Conservation (phyloP, 1,140 invertebrate genomes). For the Drosophila kikkawai region DNA sequence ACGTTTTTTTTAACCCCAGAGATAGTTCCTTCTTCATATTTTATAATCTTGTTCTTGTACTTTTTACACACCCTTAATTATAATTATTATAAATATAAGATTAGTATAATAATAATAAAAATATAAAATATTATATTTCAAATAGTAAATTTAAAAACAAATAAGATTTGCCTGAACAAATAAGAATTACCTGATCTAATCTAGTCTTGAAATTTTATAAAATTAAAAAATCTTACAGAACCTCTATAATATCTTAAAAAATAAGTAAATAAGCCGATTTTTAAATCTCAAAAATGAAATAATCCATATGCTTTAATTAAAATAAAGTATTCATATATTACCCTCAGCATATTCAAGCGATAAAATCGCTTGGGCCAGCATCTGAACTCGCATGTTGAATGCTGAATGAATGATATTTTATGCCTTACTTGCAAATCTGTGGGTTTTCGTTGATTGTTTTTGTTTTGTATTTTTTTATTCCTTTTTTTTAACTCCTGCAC, state of each 20-base stretch:
- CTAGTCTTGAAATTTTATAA: background rate
- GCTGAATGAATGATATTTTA: slow-evolving; percentile 82
- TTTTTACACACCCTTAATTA: too few species aligned
- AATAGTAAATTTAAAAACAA: too few species aligned
- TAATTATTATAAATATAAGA: too few species aligned
- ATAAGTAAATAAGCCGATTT: background rate
- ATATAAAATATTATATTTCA: too few species aligned
- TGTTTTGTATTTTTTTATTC: slow-evolving; percentile 26
- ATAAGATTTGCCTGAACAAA: too few species aligned
- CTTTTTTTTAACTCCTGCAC: slow-evolving; percentile 41
- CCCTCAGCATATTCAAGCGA: slow-evolving; percentile 20
- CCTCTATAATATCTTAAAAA: background rate
- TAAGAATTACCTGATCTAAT: background rate
- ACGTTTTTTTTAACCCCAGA: too few species aligned
- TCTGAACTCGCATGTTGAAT: slow-evolving; percentile 60
- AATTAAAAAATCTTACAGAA: background rate
- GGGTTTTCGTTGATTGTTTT: slow-evolving; percentile 58
- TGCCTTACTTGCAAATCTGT: slow-evolving; percentile 75
- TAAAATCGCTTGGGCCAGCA: slow-evolving; percentile 34
- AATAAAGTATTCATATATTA: background rate
- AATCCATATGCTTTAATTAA: background rate
- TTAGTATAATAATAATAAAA: background rate
- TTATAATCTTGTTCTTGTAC: too few species aligned
- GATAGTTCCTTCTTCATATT: too few species aligned
- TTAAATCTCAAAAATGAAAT: background rate